These are phyloP conservation scores for Coenobita brevimanus DNA, from an alignment of 1,140 invertebrate species.

Conservation along the genomic window DNA sequence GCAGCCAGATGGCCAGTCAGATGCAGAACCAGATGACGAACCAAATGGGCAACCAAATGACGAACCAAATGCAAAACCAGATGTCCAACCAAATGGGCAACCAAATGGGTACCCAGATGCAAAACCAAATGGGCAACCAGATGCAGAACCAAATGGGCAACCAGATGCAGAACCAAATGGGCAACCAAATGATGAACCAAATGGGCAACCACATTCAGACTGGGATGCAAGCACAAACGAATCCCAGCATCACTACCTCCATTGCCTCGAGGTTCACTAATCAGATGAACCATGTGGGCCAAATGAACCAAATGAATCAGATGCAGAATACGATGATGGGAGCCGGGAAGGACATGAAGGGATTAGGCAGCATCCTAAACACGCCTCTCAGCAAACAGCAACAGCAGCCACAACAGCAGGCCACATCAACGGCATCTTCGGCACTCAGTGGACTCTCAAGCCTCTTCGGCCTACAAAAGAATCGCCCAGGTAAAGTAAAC, in stretches of 20 bases:
- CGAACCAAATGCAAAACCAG: too few relatives aligned
- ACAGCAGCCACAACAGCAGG: constrained; percentile 26
- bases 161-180: constrained; percentile 6
- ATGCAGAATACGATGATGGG: constrained; percentile 57
- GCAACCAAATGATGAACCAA: constrained; percentile 26
- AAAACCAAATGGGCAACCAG: constrained; percentile 16
- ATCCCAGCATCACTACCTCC: constrained; percentile 19
- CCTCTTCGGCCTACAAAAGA: constrained; percentile 63
- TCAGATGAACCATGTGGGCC: constrained; percentile 51
- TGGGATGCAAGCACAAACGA: constrained; percentile 24
- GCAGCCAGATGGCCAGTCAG: too few relatives aligned
- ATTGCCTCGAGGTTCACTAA: constrained; percentile 27
- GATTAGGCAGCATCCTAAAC: constrained; percentile 34
- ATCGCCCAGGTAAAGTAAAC: constrained; percentile 57
- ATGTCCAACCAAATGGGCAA: background rate
- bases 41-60: too few relatives aligned
- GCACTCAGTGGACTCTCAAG: constrained; percentile 60
- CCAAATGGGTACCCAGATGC: background rate
- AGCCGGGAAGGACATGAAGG: constrained; percentile 20
- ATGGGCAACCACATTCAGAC: constrained; percentile 48
- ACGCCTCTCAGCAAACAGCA: constrained; percentile 15
- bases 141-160: constrained; percentile 25
- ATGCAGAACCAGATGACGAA: too few relatives aligned
- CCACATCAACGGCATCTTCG: constrained; percentile 52
- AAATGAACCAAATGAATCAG: constrained; percentile 64